Evolutionary conservation across 2,888 invertebrate species (phyloP).

Genomic region (Drosophila emarginata): DNA sequence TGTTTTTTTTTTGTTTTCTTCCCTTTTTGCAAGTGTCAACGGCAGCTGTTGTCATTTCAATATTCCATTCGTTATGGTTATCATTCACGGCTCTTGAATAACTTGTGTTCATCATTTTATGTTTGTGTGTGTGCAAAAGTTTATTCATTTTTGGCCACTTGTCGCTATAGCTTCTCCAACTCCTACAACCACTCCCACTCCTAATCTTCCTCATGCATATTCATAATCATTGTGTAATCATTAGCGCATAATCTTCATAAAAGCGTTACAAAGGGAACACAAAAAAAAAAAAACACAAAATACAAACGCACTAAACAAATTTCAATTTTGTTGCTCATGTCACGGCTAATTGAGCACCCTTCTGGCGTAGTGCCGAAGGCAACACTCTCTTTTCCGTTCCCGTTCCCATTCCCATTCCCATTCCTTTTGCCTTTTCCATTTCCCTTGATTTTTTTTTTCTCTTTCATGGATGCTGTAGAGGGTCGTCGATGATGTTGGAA

Average conservation of each 20-base stretch:
- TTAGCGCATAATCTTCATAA: constrained; percentile 75
- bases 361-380: constrained; percentile 73
- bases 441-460: constrained; percentile 34
- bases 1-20: constrained; percentile 11
- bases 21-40: constrained; percentile 69
- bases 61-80: constrained; percentile 74
- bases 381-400: constrained; percentile 36
- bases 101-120: constrained; percentile 48
- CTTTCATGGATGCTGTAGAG: constrained; percentile 31
- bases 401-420: constrained; percentile 15
- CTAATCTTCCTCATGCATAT: constrained; percentile 62
- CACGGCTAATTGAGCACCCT: constrained; percentile 83
- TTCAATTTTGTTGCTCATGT: constrained; percentile 75
- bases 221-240: constrained; percentile 81
- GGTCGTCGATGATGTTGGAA: constrained; percentile 39
- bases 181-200: not conserved
- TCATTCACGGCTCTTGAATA: constrained; percentile 73
- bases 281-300: constrained; percentile 26
- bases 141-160: constrained; percentile 46
- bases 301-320: constrained; percentile 63
- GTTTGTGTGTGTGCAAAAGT: constrained; percentile 32
- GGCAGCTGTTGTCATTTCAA: constrained; percentile 79
- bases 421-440: constrained; percentile 12
- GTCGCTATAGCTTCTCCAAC: constrained; percentile 31
- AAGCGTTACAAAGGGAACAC: constrained; percentile 60